Conservation (phyloP, 2,113 vertebrate genomes). For the Tonatia bakeri region DNA sequence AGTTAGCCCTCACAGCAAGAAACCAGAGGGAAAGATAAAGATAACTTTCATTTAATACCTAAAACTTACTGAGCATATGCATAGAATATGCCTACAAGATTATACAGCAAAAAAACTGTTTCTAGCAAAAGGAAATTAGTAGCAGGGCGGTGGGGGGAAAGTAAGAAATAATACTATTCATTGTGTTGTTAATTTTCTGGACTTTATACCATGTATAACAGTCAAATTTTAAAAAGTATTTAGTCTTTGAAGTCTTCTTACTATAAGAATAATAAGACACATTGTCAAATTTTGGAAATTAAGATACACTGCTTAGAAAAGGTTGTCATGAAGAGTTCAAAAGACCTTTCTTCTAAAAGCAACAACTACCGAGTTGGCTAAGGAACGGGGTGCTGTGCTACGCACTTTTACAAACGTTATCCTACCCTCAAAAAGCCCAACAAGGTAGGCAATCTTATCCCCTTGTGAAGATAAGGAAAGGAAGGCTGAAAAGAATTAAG, state of each 20-base stretch:
- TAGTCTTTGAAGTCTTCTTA: not conserved
- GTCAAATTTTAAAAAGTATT: not conserved
- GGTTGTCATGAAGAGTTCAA: not conserved
- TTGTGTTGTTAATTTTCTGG: not conserved
- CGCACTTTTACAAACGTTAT: not conserved
- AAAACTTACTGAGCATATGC: not conserved
- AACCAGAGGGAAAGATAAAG: not conserved
- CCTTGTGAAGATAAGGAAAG: constrained; percentile 20
- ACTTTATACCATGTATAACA: not conserved
- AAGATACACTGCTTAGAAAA: not conserved
- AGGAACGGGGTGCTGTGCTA: not conserved
- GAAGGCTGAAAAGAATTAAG: not conserved
- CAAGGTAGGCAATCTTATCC: not conserved
- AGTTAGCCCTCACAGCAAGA: not conserved
- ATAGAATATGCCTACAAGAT: not conserved
- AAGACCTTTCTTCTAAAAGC: not conserved
- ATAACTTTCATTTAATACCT: not conserved
- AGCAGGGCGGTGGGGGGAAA: not conserved
- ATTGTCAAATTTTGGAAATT: not conserved
- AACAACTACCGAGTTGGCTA: not conserved
- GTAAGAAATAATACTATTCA: not conserved
- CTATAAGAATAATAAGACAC: not conserved
- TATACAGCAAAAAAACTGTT: not conserved
- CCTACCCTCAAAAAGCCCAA: not conserved
- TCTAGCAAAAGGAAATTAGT: not conserved